Percentiles rank a stretch among this genome's conserved stretches.
Evolutionary conservation across 1,140 invertebrate species (phyloP).

Genomic region (Drosophila rufa): DNA sequence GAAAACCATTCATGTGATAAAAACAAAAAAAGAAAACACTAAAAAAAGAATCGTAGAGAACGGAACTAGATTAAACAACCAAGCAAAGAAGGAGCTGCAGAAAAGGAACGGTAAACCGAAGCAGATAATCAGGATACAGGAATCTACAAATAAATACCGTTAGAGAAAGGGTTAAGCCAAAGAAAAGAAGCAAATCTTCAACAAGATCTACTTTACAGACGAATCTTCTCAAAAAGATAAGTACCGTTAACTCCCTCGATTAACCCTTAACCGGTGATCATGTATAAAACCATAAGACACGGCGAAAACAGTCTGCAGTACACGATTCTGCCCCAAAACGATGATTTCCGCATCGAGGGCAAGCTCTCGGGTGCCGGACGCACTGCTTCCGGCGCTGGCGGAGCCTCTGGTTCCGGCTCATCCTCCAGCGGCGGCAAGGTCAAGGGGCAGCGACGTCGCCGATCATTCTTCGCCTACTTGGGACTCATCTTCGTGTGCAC

Average conservation of each 20-base stretch:
- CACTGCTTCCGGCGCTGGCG: conserved; percentile 10
- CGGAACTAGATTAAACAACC: neutral
- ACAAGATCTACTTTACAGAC: neutral
- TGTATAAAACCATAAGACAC: conserved; percentile 91
- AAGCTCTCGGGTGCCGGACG: conserved; percentile 81
- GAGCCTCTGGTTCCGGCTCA: conserved; percentile 25
- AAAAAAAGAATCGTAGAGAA: neutral
- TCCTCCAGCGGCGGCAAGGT: conserved; percentile 12
- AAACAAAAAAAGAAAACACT: neutral
- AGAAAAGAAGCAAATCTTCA: neutral
- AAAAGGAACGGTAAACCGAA: neutral
- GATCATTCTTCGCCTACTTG: conserved; percentile 81
- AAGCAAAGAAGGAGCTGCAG: conserved; percentile 9
- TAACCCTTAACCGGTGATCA: conserved; percentile 71
- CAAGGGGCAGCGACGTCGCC: conserved; percentile 60
- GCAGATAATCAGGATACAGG: neutral
- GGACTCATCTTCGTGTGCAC: conserved; percentile 82
- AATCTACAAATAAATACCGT: neutral
- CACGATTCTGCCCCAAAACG: conserved; percentile 90
- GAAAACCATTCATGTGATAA: conserved; percentile 10
- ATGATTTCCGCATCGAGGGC: conserved; percentile 88
- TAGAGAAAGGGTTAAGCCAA: neutral
- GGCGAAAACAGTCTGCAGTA: conserved; percentile 91
- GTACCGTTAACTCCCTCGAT: neutral
- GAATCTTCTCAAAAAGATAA: neutral